phyloP scores from a whole-genome alignment of 2,888 invertebrate genomes.

The Stomorhina lunata region DNA sequence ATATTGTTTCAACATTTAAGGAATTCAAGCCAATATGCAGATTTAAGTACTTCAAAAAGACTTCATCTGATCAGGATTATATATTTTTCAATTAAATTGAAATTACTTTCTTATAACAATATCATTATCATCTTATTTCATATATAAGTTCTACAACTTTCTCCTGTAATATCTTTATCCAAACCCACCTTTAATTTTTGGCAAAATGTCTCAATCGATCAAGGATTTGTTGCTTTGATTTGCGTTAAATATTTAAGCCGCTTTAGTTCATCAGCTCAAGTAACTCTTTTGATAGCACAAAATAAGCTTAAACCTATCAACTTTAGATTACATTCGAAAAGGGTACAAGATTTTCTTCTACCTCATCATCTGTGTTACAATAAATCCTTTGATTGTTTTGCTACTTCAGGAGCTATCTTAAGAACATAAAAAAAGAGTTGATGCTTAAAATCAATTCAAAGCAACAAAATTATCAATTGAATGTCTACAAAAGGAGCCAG shows the following conservation, averaged over 20 bases:
- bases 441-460: slow-evolving; percentile 15
- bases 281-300: background rate
- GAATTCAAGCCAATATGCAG: no score
- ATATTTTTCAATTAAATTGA: no score
- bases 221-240: background rate
- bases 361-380: no score
- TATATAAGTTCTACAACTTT: no score
- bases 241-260: slow-evolving; percentile 38
- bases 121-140: no score
- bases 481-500: slow-evolving; percentile 20
- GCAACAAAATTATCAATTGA: background rate
- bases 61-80: no score
- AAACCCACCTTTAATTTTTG: background rate
- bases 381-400: slow-evolving; percentile 4
- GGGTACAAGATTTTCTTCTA: no score
- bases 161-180: background rate
- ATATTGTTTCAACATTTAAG: no score
- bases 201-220: background rate
- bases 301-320: background rate
- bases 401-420: background rate
- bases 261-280: slow-evolving; percentile 6
- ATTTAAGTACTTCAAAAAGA: no score
- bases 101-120: no score
- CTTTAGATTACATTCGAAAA: no score
- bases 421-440: background rate